A percentile compares a stretch with the other conserved stretches of the same genome.
phyloP scores from a whole-genome alignment of 2,888 invertebrate species.

The Agrotis segetum region DNA sequence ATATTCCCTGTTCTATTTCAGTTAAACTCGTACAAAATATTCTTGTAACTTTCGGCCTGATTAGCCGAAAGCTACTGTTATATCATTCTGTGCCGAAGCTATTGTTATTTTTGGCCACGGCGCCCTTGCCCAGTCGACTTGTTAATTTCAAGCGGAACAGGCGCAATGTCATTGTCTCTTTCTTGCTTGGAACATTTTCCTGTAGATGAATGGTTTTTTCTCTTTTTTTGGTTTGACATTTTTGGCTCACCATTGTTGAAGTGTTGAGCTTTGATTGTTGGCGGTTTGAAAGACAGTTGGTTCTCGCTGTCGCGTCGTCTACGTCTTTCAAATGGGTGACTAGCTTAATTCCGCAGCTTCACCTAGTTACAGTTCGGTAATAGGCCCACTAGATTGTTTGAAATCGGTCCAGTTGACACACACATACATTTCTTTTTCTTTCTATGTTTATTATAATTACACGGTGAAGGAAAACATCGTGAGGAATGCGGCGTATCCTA shows the following conservation, averaged over 20 bases:
- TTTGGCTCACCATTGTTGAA: neutral
- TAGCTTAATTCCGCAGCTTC: too few species aligned
- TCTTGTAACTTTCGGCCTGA: constrained; percentile 52
- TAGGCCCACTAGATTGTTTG: too few species aligned
- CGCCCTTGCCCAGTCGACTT: constrained; percentile 61
- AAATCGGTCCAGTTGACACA: too few species aligned
- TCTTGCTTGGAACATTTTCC: constrained; percentile 25
- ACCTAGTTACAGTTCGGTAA: too few species aligned
- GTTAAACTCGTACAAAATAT: constrained; percentile 32
- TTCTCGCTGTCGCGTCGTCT: too few species aligned
- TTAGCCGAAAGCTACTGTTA: constrained; percentile 45
- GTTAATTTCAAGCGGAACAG: constrained; percentile 36
- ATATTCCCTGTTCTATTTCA: constrained; percentile 30
- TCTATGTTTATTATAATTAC: too few species aligned
- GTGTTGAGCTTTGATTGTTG: neutral
- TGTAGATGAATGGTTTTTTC: neutral
- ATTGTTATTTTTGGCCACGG: constrained; percentile 71
- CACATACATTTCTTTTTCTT: too few species aligned
- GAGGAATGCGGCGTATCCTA: too few species aligned
- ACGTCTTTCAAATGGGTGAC: too few species aligned
- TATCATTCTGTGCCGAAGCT: constrained; percentile 60
- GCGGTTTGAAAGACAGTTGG: neutral
- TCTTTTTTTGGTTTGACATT: constrained; percentile 3
- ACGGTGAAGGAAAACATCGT: too few species aligned
- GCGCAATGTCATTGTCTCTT: constrained; percentile 48